Percentiles rank a stretch among this genome's conserved stretches.
Conservation (phyloP, 1,140 invertebrate species). For the Ips nitidus region DNA sequence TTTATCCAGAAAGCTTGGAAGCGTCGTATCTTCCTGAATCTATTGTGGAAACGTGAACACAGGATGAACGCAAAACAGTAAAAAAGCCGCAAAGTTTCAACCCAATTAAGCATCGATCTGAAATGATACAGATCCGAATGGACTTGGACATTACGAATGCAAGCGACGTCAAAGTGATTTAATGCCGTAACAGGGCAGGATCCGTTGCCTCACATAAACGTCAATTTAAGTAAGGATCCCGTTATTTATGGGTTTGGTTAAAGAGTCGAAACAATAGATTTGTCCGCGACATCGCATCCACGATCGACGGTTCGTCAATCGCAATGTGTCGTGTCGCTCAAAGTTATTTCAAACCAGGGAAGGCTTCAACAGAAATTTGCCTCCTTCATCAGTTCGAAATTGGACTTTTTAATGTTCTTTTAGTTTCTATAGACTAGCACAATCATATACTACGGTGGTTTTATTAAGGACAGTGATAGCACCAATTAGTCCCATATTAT, state of each 20-base stretch:
- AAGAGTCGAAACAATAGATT: conserved; percentile 50
- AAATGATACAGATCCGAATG: conserved; percentile 19
- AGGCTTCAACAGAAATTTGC: conserved; percentile 10
- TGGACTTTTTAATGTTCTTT: no score
- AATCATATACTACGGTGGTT: no score
- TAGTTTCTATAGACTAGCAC: no score
- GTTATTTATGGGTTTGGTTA: conserved; percentile 48
- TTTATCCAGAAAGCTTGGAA: conserved; percentile 14
- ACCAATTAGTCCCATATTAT: conserved; percentile 11
- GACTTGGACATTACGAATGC: conserved; percentile 16
- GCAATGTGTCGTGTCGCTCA: conserved; percentile 4
- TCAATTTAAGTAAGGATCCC: conserved; percentile 48
- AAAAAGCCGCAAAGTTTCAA: not conserved
- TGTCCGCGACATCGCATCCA: conserved; percentile 44
- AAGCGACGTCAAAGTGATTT: conserved; percentile 25
- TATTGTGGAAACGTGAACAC: not conserved
- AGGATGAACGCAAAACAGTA: no score
- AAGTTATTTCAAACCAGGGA: not conserved
- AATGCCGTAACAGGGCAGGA: conserved; percentile 19
- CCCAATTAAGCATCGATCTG: conserved; percentile 11
- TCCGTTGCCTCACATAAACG: conserved; percentile 40
- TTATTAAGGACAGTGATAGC: conserved; percentile 9
- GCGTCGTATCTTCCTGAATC: conserved; percentile 5
- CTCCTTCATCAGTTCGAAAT: not conserved
- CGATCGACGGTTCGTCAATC: conserved; percentile 41